A percentile compares a stretch with the other conserved stretches of the same genome.
Conservation (phyloP, 2,113 vertebrate species). For the Phyllostomus hastatus region DNA sequence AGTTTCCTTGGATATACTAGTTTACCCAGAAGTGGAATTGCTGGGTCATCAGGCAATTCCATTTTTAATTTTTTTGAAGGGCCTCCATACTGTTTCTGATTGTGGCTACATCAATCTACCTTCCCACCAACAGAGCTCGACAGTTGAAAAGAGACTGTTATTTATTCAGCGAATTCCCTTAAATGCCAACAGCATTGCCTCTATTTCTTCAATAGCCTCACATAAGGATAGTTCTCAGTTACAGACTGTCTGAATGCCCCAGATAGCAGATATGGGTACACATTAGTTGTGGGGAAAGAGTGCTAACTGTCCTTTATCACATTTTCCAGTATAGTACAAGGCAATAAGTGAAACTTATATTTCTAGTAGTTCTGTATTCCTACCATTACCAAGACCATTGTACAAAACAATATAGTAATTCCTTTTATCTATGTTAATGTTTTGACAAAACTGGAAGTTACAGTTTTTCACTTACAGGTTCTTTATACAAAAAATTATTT, state of each 20-base stretch:
- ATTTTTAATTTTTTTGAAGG: background rate
- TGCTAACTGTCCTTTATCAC: background rate
- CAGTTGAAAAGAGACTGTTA: background rate
- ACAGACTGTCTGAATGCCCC: background rate
- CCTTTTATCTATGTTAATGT: background rate
- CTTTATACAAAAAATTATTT: background rate
- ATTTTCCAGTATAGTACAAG: background rate
- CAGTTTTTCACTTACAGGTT: background rate
- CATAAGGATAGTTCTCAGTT: background rate
- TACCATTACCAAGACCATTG: background rate
- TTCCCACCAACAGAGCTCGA: background rate
- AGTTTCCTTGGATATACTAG: background rate
- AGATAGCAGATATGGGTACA: background rate
- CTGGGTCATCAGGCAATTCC: background rate
- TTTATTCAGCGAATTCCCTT: background rate
- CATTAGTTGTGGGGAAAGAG: background rate
- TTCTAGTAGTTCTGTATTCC: background rate
- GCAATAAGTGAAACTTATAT: background rate
- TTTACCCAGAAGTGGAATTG: background rate
- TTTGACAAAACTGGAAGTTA: background rate
- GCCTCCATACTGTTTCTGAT: background rate
- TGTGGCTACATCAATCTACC: background rate
- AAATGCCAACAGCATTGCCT: background rate
- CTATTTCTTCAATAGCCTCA: background rate
- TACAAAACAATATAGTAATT: background rate